Percentiles rank a stretch among this genome's conserved stretches.
Conservation (phyloP, 2,888 invertebrate species). For the Macrophya annulata region DNA sequence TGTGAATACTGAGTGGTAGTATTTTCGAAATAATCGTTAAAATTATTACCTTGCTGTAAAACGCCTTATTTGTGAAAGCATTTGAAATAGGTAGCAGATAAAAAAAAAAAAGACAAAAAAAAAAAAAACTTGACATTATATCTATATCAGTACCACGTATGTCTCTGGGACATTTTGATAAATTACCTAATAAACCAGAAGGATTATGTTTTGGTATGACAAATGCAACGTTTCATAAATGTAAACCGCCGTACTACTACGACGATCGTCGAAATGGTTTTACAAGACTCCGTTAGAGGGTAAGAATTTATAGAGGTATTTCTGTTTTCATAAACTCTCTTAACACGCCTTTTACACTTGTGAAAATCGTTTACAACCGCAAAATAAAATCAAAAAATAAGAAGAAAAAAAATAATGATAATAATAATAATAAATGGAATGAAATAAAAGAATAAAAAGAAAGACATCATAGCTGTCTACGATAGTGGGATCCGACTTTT, state of each 20-base stretch:
- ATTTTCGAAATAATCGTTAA: conserved; percentile 5
- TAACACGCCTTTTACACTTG: conserved; percentile 1
- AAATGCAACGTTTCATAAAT: conserved; percentile 23
- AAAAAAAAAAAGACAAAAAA: background rate
- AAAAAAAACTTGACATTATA: background rate
- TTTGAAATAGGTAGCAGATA: background rate
- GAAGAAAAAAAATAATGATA: background rate
- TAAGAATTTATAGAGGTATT: conserved; percentile 33
- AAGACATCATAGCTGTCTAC: background rate
- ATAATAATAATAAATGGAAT: no score
- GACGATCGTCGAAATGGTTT: conserved; percentile 7
- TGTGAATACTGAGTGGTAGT: conserved; percentile 6
- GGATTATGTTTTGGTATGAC: conserved; percentile 25
- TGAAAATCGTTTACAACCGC: conserved; percentile 15
- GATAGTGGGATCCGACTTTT: background rate
- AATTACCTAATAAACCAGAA: conserved; percentile 29
- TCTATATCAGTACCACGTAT: background rate
- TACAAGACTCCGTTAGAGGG: background rate
- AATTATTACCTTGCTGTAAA: conserved; percentile 39
- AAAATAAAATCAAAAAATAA: background rate
- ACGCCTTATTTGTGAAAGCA: conserved; percentile 9
- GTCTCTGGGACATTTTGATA: conserved; percentile 26
- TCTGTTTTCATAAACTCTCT: conserved; percentile 33
- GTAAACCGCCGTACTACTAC: background rate
- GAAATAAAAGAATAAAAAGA: no score